phyloP scores from a whole-genome alignment of 2,797 vertebrate genomes.

The Alca torda region DNA sequence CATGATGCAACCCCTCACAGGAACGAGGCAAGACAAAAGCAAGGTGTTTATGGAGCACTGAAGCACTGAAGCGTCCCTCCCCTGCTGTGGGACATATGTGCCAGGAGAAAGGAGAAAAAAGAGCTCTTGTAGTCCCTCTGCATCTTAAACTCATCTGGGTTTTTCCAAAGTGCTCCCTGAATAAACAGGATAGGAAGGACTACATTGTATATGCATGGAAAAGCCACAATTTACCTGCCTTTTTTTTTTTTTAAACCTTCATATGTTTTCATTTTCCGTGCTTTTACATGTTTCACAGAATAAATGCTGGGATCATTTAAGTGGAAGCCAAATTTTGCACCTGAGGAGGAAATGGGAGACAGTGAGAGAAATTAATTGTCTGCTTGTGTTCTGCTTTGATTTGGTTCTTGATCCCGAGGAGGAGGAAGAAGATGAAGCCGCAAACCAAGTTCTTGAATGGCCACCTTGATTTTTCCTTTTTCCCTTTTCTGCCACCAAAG shows the following conservation, averaged over 20 bases:
- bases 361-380: neutral
- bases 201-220: neutral
- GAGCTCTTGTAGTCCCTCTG: neutral
- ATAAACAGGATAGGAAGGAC: neutral
- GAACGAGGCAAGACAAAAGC: conserved; percentile 30
- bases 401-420: neutral
- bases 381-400: neutral
- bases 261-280: neutral
- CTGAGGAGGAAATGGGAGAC: neutral
- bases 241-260: neutral
- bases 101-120: neutral
- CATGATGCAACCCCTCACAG: conserved; percentile 5
- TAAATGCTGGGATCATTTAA: neutral
- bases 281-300: neutral
- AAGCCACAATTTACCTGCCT: neutral
- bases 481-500: neutral
- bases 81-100: conserved; percentile 19
- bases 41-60: conserved; percentile 29
- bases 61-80: neutral
- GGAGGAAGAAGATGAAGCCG: neutral
- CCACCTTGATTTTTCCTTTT: neutral
- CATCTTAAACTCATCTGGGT: neutral
- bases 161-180: neutral
- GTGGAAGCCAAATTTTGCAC: neutral
- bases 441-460: neutral